phyloP scores from a whole-genome alignment of 2,888 invertebrate species.

The Epsilonema sp. region DNA sequence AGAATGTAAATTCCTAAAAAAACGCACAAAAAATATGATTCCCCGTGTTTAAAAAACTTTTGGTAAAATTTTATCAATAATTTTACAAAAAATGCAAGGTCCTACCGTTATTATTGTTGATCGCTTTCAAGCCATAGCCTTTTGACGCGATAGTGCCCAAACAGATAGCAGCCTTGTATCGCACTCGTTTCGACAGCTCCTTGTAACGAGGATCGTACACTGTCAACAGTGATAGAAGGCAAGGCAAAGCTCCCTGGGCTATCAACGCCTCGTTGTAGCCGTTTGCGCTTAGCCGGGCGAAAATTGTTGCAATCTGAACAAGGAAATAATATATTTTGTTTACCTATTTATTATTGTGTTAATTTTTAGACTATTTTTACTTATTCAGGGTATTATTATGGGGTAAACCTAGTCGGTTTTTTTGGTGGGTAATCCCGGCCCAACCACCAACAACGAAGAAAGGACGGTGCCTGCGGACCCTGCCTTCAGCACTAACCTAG shows the following conservation, averaged over 20 bases:
- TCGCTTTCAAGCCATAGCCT: slow-evolving; percentile 18
- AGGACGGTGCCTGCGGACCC: too few relatives aligned
- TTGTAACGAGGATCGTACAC: not conserved
- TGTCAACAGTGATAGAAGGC: slow-evolving; percentile 11
- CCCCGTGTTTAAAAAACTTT: too few relatives aligned
- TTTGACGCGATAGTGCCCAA: slow-evolving; percentile 17
- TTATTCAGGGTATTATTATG: too few relatives aligned
- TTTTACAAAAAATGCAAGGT: too few relatives aligned
- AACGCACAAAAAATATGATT: too few relatives aligned
- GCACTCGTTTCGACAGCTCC: not conserved
- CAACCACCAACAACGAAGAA: too few relatives aligned
- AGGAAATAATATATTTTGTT: not conserved
- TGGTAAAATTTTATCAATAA: too few relatives aligned
- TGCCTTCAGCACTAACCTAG: too few relatives aligned
- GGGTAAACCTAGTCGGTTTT: too few relatives aligned
- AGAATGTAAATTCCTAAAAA: too few relatives aligned
- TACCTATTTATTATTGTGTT: not conserved
- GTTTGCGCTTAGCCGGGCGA: slow-evolving; percentile 19
- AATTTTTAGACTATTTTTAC: not conserved
- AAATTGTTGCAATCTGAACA: slow-evolving; percentile 16
- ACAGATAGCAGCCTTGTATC: slow-evolving; percentile 22
- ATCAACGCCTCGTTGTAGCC: slow-evolving; percentile 18
- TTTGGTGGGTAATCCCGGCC: too few relatives aligned
- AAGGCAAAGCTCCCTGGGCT: slow-evolving; percentile 17
- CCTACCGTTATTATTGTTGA: slow-evolving; percentile 17